Base-by-base conservation (phyloP, 1,140 invertebrate genomes). In the Charaxes varanes region DNA sequence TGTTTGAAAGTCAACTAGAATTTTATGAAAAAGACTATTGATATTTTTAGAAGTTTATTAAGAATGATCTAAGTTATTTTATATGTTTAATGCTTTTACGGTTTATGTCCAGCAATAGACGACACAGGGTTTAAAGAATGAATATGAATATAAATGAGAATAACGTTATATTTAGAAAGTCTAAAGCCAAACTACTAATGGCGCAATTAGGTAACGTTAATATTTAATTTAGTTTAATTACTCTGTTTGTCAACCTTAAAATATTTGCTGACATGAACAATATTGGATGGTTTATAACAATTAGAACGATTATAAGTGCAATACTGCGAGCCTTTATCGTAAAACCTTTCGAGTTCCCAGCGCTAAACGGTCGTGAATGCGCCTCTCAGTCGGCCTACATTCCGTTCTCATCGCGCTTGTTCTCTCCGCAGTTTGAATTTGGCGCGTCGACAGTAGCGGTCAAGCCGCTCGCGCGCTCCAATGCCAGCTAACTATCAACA, bases 371-470 rank as follows among this genome's bases (percentile, higher is more conserved):
- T 41, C 15, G 43, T 18, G 14, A 30, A 16, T 27, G 38, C 35
- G 35, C 35, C 23, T 40, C 18, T 31, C 34, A 30, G 16, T 32
- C 40, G 31, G 37, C 44, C 51, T 45, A 53, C 46, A 61, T 57
- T 61, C 43, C 46, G 46, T 43, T 42, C 47, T 32, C 37, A 11
- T 30, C 57, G 44, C 44, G 47, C 12, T 46, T 30, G 40, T 37
- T 32, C 40, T 41, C 40, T 17, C 31, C 33, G 40, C 65, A 73
- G 66, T 80, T 80, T 62, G 64, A 80, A 80, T 68, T 80, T 77
- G 66, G 76, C 76, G 76, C 71, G 70, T 50, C 48, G 51, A 63
- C 62, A 47, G 53, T 53, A 61, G 59, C 56, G 68, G 56, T 65
- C 70, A 67, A 58, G 48, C 62, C 55, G 57, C 60, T 55, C 59